Conservation (phyloP, 2,797 vertebrate genomes). For the Iguana delicatissima region DNA sequence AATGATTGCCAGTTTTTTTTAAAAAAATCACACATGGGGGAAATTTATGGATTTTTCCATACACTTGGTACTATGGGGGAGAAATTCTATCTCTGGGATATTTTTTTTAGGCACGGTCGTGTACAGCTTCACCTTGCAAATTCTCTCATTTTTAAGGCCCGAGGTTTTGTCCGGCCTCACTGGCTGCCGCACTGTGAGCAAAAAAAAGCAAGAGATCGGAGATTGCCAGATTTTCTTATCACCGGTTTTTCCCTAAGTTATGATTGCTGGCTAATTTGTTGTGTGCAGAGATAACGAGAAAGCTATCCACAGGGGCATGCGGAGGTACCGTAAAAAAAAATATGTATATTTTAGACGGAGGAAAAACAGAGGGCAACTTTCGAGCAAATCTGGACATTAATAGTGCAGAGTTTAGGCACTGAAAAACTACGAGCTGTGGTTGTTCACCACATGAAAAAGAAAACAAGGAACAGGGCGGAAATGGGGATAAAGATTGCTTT, state of each 20-base stretch:
- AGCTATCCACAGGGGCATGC: conserved; percentile 42
- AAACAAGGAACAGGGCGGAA: too few species aligned
- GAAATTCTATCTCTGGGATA: too few species aligned
- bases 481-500: too few species aligned
- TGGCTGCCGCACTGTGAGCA: too few species aligned
- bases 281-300: conserved; percentile 49
- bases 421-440: conserved; percentile 37
- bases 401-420: conserved; percentile 63
- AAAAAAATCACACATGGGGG: not conserved
- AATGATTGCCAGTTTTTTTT: not conserved
- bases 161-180: conserved; percentile 21
- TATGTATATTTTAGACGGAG: conserved; percentile 59
- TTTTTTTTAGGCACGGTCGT: conserved; percentile 43
- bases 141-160: conserved; percentile 52
- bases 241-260: conserved; percentile 43
- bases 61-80: not conserved
- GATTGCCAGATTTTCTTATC: conserved; percentile 7
- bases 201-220: too few species aligned
- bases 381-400: conserved; percentile 47
- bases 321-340: conserved; percentile 23
- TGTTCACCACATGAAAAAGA: conserved; percentile 9
- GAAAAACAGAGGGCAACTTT: conserved; percentile 30
- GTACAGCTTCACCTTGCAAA: conserved; percentile 36
- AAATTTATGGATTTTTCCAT: not conserved
- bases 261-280: conserved; percentile 20